These are phyloP conservation scores for Pachypeltis micranthus DNA, from an alignment of 1,140 invertebrate genomes.

Conservation along the genomic window DNA sequence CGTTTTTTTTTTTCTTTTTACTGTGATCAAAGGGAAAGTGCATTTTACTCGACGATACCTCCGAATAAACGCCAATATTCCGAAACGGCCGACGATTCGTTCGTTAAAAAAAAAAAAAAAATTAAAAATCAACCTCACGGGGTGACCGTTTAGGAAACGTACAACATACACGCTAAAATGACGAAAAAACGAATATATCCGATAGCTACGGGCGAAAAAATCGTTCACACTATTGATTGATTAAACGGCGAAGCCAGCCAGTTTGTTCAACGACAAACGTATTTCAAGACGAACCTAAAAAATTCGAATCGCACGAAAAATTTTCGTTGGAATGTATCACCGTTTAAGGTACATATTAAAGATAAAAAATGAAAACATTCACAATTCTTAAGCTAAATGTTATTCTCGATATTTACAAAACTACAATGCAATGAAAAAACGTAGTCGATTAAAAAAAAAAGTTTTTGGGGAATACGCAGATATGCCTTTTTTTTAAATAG, in stretches of 20 bases:
- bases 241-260: conserved; percentile 20
- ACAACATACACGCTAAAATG: not conserved
- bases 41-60: too few relatives aligned
- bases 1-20: too few relatives aligned
- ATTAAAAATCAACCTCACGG: not conserved
- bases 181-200: not conserved
- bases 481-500: conserved; percentile 9
- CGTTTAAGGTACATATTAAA: conserved; percentile 17
- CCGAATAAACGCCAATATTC: not conserved
- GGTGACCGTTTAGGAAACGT: not conserved
- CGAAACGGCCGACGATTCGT: not conserved
- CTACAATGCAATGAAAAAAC: conserved; percentile 22
- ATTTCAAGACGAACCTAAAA: too few relatives aligned
- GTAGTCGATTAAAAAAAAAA: conserved; percentile 6
- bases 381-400: not conserved
- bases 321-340: conserved; percentile 24
- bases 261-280: conserved; percentile 8
- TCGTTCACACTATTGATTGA: not conserved
- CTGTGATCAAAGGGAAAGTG: too few relatives aligned
- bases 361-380: too few relatives aligned
- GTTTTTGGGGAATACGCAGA: conserved; percentile 13
- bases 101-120: not conserved
- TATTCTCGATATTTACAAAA: conserved; percentile 18
- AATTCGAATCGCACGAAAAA: too few relatives aligned
- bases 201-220: not conserved